A percentile compares a stretch with the other conserved stretches of the same genome.
Evolutionary conservation across 2,888 invertebrate species (phyloP).

Genomic region (Spilarctia lutea): DNA sequence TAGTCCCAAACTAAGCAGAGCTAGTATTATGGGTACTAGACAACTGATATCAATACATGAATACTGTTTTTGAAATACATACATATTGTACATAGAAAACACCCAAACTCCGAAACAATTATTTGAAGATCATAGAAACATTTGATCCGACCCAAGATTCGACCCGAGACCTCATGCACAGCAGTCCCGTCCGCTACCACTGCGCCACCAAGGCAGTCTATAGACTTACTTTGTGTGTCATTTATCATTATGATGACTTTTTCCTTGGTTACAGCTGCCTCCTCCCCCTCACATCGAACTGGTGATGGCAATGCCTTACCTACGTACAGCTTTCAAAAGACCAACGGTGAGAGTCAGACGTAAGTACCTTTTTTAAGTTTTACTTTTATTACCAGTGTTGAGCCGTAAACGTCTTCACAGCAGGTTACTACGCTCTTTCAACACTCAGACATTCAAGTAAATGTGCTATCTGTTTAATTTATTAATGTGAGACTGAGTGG

Average conservation of each 20-base stretch:
- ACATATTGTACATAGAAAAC: too few relatives aligned
- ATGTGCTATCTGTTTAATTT: not conserved
- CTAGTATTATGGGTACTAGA: too few relatives aligned
- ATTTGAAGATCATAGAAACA: too few relatives aligned
- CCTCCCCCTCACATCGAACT: conserved; percentile 91
- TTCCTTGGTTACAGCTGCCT: conserved; percentile 83
- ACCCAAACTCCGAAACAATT: too few relatives aligned
- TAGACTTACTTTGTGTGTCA: too few relatives aligned
- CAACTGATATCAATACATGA: too few relatives aligned
- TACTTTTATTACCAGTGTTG: not conserved
- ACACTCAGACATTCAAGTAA: not conserved
- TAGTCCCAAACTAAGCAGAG: too few relatives aligned
- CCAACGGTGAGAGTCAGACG: conserved; percentile 88
- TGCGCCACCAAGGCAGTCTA: too few relatives aligned
- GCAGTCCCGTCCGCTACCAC: too few relatives aligned
- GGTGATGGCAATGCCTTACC: conserved; percentile 90
- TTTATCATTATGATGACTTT: not conserved
- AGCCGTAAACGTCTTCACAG: not conserved
- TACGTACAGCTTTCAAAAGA: conserved; percentile 88
- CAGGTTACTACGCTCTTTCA: not conserved
- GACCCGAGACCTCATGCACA: too few relatives aligned
- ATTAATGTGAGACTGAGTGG: not conserved
- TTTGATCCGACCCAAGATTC: too few relatives aligned
- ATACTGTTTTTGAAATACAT: too few relatives aligned
- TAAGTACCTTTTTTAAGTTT: conserved; percentile 71